Base-by-base conservation (phyloP, 2,888 invertebrate genomes). In the Parochlus steinenii region DNA sequence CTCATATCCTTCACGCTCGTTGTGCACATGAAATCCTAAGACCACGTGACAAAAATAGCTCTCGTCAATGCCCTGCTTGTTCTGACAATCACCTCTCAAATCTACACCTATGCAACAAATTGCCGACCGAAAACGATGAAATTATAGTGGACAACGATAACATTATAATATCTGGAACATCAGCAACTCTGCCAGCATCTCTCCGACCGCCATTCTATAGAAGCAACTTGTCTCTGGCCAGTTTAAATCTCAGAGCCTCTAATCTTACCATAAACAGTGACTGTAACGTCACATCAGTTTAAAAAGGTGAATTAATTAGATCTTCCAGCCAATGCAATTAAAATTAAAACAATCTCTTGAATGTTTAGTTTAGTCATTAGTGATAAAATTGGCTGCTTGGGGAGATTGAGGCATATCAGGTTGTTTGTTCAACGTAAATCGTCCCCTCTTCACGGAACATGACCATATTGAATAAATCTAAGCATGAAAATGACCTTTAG, bases 1-100 rank as follows among this genome's bases (percentile, higher is more conserved):
- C 83, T 3, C 87, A 87, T 52, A 83, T 87, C 44, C 68, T 86
- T 31, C 87, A 87, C 50, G 75, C 81, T 27, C 75, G 75, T 54
- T 76, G 76, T 54, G 75, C 74, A 37, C 70, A 73, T 47, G 75
- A 76, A 46, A 64, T 77, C 31, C 55, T 74, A 44, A 61, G 70
- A 24, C 63, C 69, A 37, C 63, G 69, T 40, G 73, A 71, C 46
- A 72, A 69, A 48, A 68, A 70, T 48, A 65, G 69, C 49, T 67
- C 70, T 42, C 64, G 74, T 16, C 63, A 71, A 17, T 77, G 77
- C 48, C 77, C 77, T 7, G 23, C 23, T 23, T 8, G 10, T 2
- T 75, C 76, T 46, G 77, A 76, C 48, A 74, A 74, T 49, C 69
- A 72, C 45, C 63, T 74, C 32, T 76, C 76, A 29, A 62, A 73